These are phyloP conservation scores for Ursus arctos DNA, from an alignment of 2,113 vertebrate genomes.

Conservation along the genomic window DNA sequence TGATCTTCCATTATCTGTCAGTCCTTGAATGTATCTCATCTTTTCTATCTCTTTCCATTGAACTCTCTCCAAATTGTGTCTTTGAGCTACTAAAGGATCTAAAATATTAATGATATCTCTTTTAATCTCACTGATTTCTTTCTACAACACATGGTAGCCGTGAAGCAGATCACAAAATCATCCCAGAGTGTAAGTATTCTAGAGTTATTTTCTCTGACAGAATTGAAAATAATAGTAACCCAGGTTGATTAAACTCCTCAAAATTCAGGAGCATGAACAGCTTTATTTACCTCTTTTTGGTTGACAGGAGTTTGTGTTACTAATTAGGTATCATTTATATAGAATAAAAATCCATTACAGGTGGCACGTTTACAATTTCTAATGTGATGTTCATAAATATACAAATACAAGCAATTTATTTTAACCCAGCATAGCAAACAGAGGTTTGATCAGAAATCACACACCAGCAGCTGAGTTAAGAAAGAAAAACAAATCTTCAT, in stretches of 20 bases:
- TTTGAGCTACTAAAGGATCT: neutral
- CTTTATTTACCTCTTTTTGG: constrained; percentile 67
- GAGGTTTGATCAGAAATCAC: constrained; percentile 71
- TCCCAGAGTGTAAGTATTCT: neutral
- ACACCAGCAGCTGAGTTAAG: constrained; percentile 44
- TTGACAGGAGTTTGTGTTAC: constrained; percentile 60
- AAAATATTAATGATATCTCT: constrained; percentile 19
- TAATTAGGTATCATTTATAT: constrained; percentile 71
- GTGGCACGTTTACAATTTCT: constrained; percentile 4
- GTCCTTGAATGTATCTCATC: neutral
- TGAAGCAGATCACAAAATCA: constrained; percentile 24
- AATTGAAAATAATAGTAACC: constrained; percentile 14
- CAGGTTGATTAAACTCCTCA: constrained; percentile 59
- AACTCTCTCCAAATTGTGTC: neutral
- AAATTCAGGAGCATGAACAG: constrained; percentile 8
- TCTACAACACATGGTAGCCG: neutral
- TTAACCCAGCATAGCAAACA: constrained; percentile 48
- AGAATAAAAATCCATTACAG: constrained; percentile 61
- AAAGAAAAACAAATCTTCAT: constrained; percentile 67
- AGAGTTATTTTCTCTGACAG: constrained; percentile 51
- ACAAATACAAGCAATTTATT: constrained; percentile 68
- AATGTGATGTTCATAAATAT: constrained; percentile 43
- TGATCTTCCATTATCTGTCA: neutral
- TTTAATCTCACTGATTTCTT: constrained; percentile 52
- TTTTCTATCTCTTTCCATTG: neutral